Evolutionary conservation across 2,888 invertebrate genomes (phyloP).

Genomic region (Tuberolachnus salignus): DNA sequence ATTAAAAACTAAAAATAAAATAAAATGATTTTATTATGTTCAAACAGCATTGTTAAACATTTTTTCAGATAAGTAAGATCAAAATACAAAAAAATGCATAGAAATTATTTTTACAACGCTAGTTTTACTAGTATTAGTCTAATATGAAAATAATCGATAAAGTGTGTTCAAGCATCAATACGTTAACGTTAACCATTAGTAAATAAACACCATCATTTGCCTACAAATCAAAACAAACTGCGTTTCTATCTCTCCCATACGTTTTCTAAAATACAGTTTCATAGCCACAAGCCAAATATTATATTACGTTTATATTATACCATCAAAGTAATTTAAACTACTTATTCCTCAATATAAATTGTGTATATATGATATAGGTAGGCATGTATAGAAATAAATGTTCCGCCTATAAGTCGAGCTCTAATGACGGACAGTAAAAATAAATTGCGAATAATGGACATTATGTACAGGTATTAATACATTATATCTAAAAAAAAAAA

Average conservation of each 20-base stretch:
- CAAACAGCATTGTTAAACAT: too few species aligned
- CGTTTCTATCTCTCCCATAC: background rate
- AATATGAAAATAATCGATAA: background rate
- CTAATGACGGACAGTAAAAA: slow-evolving; percentile 9
- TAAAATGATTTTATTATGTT: too few species aligned
- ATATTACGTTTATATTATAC: slow-evolving; percentile 4
- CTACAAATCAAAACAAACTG: background rate
- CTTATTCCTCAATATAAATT: background rate
- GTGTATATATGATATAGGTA: slow-evolving; percentile 1
- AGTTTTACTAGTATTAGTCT: background rate
- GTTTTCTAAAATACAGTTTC: slow-evolving; percentile 25
- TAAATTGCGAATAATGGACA: background rate
- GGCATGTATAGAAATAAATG: background rate
- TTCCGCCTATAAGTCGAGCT: background rate
- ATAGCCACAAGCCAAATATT: background rate
- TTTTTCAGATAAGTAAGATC: too few species aligned
- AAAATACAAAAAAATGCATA: background rate
- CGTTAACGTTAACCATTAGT: background rate
- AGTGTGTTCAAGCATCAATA: background rate
- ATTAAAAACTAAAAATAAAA: too few species aligned
- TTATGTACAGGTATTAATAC: background rate
- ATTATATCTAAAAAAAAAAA: slow-evolving; percentile 12
- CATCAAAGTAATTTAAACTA: slow-evolving; percentile 4
- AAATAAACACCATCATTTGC: background rate
- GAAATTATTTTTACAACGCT: background rate